These are phyloP conservation scores for Cataglyphis albicans DNA, from an alignment of 2,888 invertebrate species.

Conservation along the genomic window DNA sequence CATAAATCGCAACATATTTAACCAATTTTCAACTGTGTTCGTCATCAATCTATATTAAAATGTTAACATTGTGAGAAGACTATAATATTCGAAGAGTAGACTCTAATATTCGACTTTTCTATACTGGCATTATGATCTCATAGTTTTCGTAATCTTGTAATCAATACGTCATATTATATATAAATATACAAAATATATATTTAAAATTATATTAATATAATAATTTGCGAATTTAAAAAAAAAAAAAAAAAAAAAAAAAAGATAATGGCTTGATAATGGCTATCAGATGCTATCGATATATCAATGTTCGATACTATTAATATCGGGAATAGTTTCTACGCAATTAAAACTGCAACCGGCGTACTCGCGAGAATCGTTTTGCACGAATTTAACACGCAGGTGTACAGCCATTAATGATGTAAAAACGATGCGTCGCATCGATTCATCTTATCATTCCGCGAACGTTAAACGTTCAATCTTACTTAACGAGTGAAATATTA, in stretches of 20 bases:
- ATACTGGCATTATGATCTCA: neutral
- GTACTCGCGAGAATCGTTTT: slow-evolving; percentile 61
- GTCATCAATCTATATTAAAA: neutral
- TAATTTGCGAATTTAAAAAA: neutral
- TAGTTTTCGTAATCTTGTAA: neutral
- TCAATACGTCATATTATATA: neutral
- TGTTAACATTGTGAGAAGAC: neutral
- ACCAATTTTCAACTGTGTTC: neutral
- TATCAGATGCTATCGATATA: slow-evolving; percentile 54
- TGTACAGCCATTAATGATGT: slow-evolving; percentile 73
- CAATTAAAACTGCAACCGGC: slow-evolving; percentile 76
- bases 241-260: neutral
- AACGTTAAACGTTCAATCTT: slow-evolving; percentile 68
- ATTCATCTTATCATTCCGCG: slow-evolving; percentile 63
- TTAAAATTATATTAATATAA: neutral
- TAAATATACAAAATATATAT: neutral
- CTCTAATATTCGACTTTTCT: neutral
- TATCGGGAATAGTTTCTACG: slow-evolving; percentile 77
- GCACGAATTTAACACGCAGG: slow-evolving; percentile 76
- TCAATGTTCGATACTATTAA: slow-evolving; percentile 73
- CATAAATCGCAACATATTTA: neutral
- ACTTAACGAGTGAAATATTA: slow-evolving; percentile 64
- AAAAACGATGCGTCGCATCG: slow-evolving; percentile 65
- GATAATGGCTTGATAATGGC: slow-evolving; percentile 33
- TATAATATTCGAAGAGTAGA: neutral